Conservation (phyloP, 2,113 vertebrate genomes). For the Circaetus cinerascens region DNA sequence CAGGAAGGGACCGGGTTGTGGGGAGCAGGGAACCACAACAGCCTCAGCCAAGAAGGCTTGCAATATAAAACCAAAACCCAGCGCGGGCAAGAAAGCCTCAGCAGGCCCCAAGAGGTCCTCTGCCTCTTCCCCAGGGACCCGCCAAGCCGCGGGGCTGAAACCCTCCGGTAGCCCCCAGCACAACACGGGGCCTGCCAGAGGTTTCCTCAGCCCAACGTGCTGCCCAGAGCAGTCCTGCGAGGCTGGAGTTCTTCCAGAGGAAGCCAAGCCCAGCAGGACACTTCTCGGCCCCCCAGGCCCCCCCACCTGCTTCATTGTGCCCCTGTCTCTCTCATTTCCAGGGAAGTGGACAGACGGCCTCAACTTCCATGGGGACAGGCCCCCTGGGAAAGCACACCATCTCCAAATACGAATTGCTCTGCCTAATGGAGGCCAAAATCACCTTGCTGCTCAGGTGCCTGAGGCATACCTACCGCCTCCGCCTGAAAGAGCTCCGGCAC, state of each 20-base stretch:
- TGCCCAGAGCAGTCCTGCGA: background rate
- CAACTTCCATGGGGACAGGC: no score
- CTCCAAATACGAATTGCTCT: no score
- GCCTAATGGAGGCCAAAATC: no score
- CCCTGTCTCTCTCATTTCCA: background rate
- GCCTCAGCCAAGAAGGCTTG: no score
- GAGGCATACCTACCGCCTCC: no score
- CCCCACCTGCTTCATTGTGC: accelerated
- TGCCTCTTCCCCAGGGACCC: background rate
- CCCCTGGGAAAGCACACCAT: no score
- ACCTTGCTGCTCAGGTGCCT: no score
- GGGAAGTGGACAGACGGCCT: no score
- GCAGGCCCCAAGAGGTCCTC: background rate
- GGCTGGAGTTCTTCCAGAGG: background rate
- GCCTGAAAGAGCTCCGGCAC: no score
- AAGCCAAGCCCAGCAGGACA: background rate
- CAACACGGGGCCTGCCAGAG: accelerated
- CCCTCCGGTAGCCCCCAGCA: background rate
- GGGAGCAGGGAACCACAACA: no score
- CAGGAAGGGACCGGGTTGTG: no score
- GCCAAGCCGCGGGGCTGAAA: background rate
- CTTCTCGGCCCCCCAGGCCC: background rate
- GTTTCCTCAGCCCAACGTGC: background rate
- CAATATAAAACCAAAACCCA: no score
- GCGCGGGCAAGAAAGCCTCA: background rate